Evolutionary conservation across 35 echinoderm and acorn worm species (phyloP), one percentile per base, ranked within the genome.

Genomic region (Anneissia japonica): DNA sequence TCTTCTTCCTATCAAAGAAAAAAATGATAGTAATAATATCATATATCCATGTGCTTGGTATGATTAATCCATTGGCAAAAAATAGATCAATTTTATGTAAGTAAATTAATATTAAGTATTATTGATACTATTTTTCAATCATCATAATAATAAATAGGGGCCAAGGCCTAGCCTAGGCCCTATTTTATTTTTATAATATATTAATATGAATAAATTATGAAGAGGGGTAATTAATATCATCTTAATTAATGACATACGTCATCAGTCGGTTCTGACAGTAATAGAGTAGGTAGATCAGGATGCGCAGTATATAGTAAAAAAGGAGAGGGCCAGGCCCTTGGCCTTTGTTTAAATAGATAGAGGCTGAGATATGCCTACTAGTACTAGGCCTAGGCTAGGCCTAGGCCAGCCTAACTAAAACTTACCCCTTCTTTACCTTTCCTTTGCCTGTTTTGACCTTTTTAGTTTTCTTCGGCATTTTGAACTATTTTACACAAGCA

Each of bases 341-440:
- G 31, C 64, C 32, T 75, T 11, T 82, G 73, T 31, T 12, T 11
- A 73, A 0, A 55, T 36, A 45, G 38, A 16, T 37, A 0, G 0
- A 37, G 13, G n/a, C 16, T 35, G 30, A 12, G 26, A 0, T n/a
- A 17, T n/a, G 6, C 0, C 12, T 0, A 16, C 39, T 5, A 35
- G 0, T 0, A 72, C 12, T 46, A 74, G 26, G 19, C 16, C 12
- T 14, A 12, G 74, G 23, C 1, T 45, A 10, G 38, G 17, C 5
- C 26, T 6, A 5, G 19, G 31, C 19, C 11, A 10, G 3, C 29
- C 31, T 16, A 73, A 16, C 34, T 29, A 28, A 74, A 23, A 91
- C 89, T 81, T 86, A 91, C 89, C 89, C 89, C 72, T 88, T 88
- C 51, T 91, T 91, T 7, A 83, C 89, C 39, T 91, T 91, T 81